Percentiles rank a stretch among this genome's conserved stretches.
phyloP scores from a whole-genome alignment of 2,888 invertebrate species.

The Nomada ferruginata region DNA sequence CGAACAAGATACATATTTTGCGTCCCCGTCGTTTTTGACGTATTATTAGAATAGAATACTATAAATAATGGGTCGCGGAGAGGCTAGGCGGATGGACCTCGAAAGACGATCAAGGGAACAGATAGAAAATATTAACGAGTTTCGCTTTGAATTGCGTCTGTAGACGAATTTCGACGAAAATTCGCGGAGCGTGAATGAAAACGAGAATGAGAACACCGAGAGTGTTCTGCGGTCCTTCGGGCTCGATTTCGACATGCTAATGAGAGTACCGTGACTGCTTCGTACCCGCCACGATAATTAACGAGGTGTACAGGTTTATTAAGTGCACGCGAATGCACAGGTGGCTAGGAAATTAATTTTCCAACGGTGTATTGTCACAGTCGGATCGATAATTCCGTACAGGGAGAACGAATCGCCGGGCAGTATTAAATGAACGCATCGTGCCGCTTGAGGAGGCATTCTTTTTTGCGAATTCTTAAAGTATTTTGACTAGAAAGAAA shows the following conservation, averaged over 20 bases:
- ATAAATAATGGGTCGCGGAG: constrained; percentile 52
- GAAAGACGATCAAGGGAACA: constrained; percentile 15
- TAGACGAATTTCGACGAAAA: background rate
- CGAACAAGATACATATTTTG: background rate
- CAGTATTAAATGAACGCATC: background rate
- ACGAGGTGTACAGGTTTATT: constrained; percentile 34
- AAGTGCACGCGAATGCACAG: constrained; percentile 18
- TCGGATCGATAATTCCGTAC: constrained; percentile 13
- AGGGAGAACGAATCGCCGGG: background rate
- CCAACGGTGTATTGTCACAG: constrained; percentile 9
- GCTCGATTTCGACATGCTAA: constrained; percentile 16
- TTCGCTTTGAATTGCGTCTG: background rate
- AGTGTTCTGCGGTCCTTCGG: background rate
- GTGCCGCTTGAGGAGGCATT: too few species aligned
- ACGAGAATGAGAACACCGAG: background rate
- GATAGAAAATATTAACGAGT: constrained; percentile 23
- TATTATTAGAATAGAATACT: constrained; percentile 64
- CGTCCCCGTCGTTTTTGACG: constrained; percentile 56
- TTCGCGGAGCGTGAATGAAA: background rate
- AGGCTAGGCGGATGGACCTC: background rate
- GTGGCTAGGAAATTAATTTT: constrained; percentile 32
- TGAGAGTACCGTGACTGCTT: constrained; percentile 18
- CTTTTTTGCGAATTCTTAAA: too few species aligned
- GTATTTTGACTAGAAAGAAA: too few species aligned
- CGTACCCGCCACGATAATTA: constrained; percentile 42